Base-by-base conservation (phyloP, 1,140 invertebrate genomes). In the Helicoverpa armigera region DNA sequence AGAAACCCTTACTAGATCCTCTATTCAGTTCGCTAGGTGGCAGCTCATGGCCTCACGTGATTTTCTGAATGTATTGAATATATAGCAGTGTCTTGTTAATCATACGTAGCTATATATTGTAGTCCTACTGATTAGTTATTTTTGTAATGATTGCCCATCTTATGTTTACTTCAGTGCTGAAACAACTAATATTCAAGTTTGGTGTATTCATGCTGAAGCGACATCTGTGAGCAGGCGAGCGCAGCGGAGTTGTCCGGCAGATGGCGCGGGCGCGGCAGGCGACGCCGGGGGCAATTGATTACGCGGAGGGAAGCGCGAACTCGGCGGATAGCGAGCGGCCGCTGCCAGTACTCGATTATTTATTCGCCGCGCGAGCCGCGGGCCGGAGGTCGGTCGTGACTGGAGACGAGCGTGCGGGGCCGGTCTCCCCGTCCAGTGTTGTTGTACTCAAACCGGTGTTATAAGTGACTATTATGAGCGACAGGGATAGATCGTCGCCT, bases 401-500 rank as follows among this genome's bases (percentile, higher is more conserved):
- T 82, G 89, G 89, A 29, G 67, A 70, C 67, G 89, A 90, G 90
- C 90, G 91, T 87, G 90, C 89, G 90, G 91, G 92, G 89, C 92
- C 91, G 90, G 93, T 90, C 89, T 85, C 89, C 89, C 92, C 92
- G 92, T 90, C 85, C 83, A 88, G 89, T 91, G 90, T 91, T 89
- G 87, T 91, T 86, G 88, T 90, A 87, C 88, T 86, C 83, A 83
- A 85, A 82, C 88, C 89, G 88, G 89, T 91, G 90, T 91, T 88
- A 75, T 86, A 92, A 92, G 92, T 93, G 93, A 91, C 85, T 91
- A 94, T 90, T 91, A 97, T 97, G 97, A 97, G 96, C 95, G 97
- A 97, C 96, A 97, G 97, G 96, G 96, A 97, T 96, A 96, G 96
- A 95, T 97, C 96, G 93, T 97, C 97, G 95, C 96, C 97, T 94